Conservation (phyloP, 2,888 invertebrate genomes). For the Drosophila fulvimacula region DNA sequence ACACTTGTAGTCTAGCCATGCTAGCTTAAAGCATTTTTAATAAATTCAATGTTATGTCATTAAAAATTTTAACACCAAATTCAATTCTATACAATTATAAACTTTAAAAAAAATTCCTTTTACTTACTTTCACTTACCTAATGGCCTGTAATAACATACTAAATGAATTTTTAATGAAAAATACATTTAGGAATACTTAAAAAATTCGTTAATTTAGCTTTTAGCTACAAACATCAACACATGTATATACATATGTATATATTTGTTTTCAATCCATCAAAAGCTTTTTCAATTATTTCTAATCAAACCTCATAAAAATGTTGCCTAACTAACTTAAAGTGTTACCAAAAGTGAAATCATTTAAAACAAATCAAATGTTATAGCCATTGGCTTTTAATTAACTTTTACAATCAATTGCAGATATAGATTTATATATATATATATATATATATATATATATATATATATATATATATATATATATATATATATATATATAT, state of each 20-base stretch:
- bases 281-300: not conserved
- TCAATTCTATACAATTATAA: too few relatives aligned
- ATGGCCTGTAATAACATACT: not conserved
- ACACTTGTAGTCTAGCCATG: too few relatives aligned
- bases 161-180: not conserved
- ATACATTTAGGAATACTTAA: not conserved
- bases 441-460: not conserved
- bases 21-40: too few relatives aligned
- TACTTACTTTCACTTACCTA: too few relatives aligned
- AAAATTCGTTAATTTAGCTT: not conserved
- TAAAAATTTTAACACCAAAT: too few relatives aligned
- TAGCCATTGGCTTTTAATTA: conserved; percentile 57
- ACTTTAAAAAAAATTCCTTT: too few relatives aligned
- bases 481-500: not conserved
- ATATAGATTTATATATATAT: not conserved
- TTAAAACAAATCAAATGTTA: conserved; percentile 29
- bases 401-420: conserved; percentile 37
- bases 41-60: too few relatives aligned
- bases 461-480: too few relatives aligned
- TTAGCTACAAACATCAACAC: not conserved
- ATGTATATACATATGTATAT: not conserved
- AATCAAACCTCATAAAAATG: not conserved
- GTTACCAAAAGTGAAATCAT: not conserved
- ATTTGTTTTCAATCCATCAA: not conserved
- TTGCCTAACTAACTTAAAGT: not conserved